A percentile compares a stretch with the other conserved stretches of the same genome.
phyloP scores from a whole-genome alignment of 2,888 invertebrate species.

The Xestia rhomboidea region DNA sequence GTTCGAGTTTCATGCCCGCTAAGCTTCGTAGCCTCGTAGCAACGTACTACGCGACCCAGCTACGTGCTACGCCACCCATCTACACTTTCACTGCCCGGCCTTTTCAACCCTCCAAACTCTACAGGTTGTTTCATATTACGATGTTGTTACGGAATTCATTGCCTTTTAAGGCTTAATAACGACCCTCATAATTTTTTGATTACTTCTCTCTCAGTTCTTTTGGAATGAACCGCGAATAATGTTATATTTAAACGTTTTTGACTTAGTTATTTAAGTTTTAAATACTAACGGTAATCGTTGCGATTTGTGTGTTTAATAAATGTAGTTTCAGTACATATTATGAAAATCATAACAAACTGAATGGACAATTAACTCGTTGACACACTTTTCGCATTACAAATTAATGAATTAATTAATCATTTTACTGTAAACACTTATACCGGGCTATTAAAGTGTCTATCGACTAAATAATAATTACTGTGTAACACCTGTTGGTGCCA shows the following conservation, averaged over 20 bases:
- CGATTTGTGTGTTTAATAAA: background rate
- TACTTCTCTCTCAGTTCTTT: conserved; percentile 31
- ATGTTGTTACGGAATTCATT: conserved; percentile 62
- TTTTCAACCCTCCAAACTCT: conserved; percentile 47
- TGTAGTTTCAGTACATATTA: background rate
- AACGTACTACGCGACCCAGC: conserved; percentile 31
- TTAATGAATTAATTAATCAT: background rate
- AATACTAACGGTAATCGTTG: background rate
- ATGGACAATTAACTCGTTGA: background rate
- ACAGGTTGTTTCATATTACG: conserved; percentile 54
- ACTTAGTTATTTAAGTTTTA: background rate
- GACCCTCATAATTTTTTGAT: conserved; percentile 53
- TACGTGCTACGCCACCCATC: conserved; percentile 44
- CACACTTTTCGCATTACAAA: background rate
- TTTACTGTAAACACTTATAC: background rate
- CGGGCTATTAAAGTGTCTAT: background rate
- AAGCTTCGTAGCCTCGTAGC: conserved; percentile 40
- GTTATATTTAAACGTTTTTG: background rate
- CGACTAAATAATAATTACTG: background rate
- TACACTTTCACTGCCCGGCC: conserved; percentile 35
- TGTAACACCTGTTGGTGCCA: background rate
- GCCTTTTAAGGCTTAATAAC: conserved; percentile 57
- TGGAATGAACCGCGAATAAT: conserved; percentile 1
- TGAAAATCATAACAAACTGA: too few species aligned
- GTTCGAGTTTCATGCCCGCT: conserved; percentile 39